Base-by-base conservation (phyloP, 1,140 invertebrate genomes). In the Olivierus martensii region DNA sequence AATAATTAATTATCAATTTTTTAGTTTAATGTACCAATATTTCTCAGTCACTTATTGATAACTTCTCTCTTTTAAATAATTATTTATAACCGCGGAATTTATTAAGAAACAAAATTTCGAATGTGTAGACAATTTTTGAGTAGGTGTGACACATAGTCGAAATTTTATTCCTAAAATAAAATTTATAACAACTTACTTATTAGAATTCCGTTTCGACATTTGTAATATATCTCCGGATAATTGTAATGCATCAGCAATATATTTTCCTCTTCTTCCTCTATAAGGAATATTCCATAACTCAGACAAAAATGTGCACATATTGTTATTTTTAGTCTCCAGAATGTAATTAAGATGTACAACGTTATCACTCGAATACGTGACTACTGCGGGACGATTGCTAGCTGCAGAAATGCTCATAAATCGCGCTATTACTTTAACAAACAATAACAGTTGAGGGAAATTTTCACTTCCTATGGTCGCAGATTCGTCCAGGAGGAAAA, bases 401-500 rank as follows among this genome's bases (percentile, higher is more conserved):
- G 51, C 45, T 3, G 22, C 2, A n/a, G 54, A 44, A 7, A 56
- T 45, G 15, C 44, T 28, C 21, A 56, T 28, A 4, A 15, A n/a
- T 4, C 50, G 37, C 11, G 39, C 49, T 21, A 38, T 38, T 28
- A 56, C 15, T 21, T 56, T 14, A 1, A 43, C 38, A 14, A 52
- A 56, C 19, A 34, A 18, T 18, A 51, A 48, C 11, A 48, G 49
- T 19, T 48, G 34, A 22, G 12, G 7, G 34, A 47, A 56, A 3
- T 18, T 42, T n/a, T 17, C 11, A 2, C 45, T 19, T 17, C 49
- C 50, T 2, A 56, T 52, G 21, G 49, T 56, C n/a, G 49, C 54
- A 10, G 54, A 56, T 49, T 56, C 54, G 34, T 56, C 54, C 34
- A 52, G 19, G 9, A 56, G 28, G n/a, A 56, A 52, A n/a, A 56